phyloP scores from a whole-genome alignment of 2,113 vertebrate species.

The Poeciliopsis retropinna region DNA sequence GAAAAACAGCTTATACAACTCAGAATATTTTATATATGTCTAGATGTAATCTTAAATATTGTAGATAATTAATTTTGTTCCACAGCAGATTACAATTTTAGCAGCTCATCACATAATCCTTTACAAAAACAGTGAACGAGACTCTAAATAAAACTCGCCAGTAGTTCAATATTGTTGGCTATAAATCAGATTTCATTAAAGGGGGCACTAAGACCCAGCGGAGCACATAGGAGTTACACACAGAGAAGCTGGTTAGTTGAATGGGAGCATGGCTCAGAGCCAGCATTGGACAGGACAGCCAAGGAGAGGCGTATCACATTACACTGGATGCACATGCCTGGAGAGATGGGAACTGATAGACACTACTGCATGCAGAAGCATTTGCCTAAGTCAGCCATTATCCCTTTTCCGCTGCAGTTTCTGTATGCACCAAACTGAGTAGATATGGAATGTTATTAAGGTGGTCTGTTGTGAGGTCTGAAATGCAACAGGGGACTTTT shows the following conservation, averaged over 20 bases:
- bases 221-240: conserved; percentile 23
- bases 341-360: conserved; percentile 72
- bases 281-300: conserved; percentile 73
- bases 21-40: too few species aligned
- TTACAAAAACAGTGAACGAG: conserved; percentile 1
- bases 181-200: not conserved
- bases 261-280: conserved; percentile 70
- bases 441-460: conserved; percentile 12
- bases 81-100: conserved; percentile 4
- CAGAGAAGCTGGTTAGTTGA: conserved; percentile 65
- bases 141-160: conserved; percentile 14
- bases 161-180: conserved; percentile 19
- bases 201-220: conserved; percentile 73
- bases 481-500: conserved; percentile 18
- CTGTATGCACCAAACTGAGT: conserved; percentile 10
- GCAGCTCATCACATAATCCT: conserved; percentile 1
- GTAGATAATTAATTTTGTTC: too few species aligned
- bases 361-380: conserved; percentile 53
- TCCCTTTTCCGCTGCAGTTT: conserved; percentile 48
- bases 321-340: conserved; percentile 80
- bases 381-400: conserved; percentile 25
- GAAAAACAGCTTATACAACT: too few species aligned
- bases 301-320: conserved; percentile 80
- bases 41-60: too few species aligned
- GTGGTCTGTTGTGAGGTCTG: conserved; percentile 2